These are phyloP conservation scores for Pygoscelis antarcticus DNA, from an alignment of 2,113 vertebrate species.

Conservation along the genomic window DNA sequence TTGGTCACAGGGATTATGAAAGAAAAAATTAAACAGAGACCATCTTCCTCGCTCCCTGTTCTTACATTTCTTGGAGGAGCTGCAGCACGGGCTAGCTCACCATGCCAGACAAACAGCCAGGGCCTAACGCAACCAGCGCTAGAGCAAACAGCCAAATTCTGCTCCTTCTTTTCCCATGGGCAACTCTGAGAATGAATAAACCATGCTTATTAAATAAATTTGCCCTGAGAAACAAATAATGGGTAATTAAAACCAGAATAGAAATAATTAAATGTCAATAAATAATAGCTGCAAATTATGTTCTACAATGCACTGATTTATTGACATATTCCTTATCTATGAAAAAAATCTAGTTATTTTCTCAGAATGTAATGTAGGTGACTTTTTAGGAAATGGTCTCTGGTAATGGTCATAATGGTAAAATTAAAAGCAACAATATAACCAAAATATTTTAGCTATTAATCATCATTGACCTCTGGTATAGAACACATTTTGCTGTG, in stretches of 20 bases:
- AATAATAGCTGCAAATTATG: background rate
- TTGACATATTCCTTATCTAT: background rate
- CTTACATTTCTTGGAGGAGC: background rate
- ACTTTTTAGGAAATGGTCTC: background rate
- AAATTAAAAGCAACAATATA: background rate
- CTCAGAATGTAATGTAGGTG: background rate
- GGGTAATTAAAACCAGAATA: background rate
- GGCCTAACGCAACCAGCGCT: fast-evolving
- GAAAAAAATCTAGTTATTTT: background rate
- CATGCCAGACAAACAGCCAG: background rate
- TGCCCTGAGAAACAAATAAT: background rate
- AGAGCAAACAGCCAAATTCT: too few species aligned
- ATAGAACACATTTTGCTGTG: background rate
- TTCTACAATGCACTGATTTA: background rate
- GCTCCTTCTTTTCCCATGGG: background rate
- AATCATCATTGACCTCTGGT: too few species aligned
- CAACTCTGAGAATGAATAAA: too few species aligned
- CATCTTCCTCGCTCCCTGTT: background rate
- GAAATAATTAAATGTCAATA: background rate
- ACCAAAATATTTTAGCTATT: background rate
- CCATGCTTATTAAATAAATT: background rate
- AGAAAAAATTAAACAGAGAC: background rate
- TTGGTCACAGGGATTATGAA: background rate
- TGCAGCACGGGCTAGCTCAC: background rate
- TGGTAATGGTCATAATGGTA: background rate